Evolutionary conservation across 2,113 vertebrate genomes (phyloP), one percentile per base, ranked within the genome.

Genomic region (Myxocyprinus asiaticus): DNA sequence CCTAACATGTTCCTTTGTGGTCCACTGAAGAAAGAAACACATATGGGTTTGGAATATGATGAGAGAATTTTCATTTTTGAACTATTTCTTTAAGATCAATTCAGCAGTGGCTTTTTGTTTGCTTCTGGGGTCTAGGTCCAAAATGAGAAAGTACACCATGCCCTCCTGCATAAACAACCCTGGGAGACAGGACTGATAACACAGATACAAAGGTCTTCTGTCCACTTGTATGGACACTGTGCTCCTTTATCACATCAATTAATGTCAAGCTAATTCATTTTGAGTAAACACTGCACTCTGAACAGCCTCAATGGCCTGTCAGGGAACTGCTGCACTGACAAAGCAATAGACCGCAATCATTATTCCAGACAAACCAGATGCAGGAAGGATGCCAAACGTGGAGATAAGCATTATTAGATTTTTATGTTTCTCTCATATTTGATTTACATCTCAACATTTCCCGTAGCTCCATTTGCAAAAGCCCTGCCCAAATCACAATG

Each of bases 261-360:
- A 86, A 75, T 78, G 73, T 84, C 82, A 80, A 61, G 12, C 10
- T 86, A 84, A 86, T 82, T 78, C 69, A 80, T 80, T 86, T 86
- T 78, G 73, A 80, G 77, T 76, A 77, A 80, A 74, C 53, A 48
- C 74, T 75, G 78, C 69, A 75, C 62, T 82, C 66, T 11, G 22
- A 66, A 71, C 11, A 62, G 61, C 45, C 80, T 75, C 51, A 12
- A 7, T 48, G 56, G 56, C 76, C 42, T 69, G 65, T 67, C 74
- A 72, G 44, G 8, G 61, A 78, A 77, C 67, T 66, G 74, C 9
- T 44, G 15, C 7, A 50, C n/a, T 51, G 53, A 47, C 43, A 55
- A 59, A 62, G 63, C 53, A 67, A 47, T 44, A 53, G 67, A 66
- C 63, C 12, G 22, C 62, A 55, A 77, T 75, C 22, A 69, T 48